Conservation (phyloP, 2,113 vertebrate species). For the Caranx ignobilis region DNA sequence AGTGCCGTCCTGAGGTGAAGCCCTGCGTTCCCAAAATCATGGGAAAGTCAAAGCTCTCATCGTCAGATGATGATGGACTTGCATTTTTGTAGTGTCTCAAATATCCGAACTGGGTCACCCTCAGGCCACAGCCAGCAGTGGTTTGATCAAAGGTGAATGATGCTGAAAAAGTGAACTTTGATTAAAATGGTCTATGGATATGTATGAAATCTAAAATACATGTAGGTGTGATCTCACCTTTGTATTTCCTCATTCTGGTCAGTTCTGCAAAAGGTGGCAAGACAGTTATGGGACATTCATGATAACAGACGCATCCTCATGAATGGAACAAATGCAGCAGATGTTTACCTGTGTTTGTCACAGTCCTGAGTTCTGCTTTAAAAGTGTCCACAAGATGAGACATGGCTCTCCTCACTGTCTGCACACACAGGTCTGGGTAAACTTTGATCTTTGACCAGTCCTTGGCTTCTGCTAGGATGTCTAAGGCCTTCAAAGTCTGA, state of each 20-base stretch:
- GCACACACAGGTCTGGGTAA: conserved; percentile 71
- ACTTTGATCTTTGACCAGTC: conserved; percentile 72
- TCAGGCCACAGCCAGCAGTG: conserved; percentile 53
- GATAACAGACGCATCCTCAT: neutral
- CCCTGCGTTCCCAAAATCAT: conserved; percentile 71
- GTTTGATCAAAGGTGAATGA: conserved; percentile 43
- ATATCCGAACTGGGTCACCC: conserved; percentile 15
- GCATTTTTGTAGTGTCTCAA: conserved; percentile 31
- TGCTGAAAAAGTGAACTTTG: conserved; percentile 28
- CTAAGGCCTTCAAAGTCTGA: conserved; percentile 69
- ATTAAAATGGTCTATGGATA: neutral
- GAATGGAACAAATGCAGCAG: rapidly evolving
- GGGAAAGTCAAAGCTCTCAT: conserved; percentile 41
- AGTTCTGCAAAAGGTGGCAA: conserved; percentile 53
- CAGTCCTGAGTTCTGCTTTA: conserved; percentile 28
- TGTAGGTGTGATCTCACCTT: conserved; percentile 53
- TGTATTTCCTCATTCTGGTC: conserved; percentile 63
- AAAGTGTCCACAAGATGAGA: conserved; percentile 39
- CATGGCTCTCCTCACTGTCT: conserved; percentile 72
- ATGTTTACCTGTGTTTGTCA: conserved; percentile 48
- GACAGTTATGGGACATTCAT: neutral
- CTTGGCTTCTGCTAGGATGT: conserved; percentile 50
- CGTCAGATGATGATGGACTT: neutral
- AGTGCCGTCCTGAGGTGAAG: conserved; percentile 77
- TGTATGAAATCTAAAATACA: neutral